Conservation (phyloP, 1,140 invertebrate genomes). For the Venustaconcha ellipsiformis region DNA sequence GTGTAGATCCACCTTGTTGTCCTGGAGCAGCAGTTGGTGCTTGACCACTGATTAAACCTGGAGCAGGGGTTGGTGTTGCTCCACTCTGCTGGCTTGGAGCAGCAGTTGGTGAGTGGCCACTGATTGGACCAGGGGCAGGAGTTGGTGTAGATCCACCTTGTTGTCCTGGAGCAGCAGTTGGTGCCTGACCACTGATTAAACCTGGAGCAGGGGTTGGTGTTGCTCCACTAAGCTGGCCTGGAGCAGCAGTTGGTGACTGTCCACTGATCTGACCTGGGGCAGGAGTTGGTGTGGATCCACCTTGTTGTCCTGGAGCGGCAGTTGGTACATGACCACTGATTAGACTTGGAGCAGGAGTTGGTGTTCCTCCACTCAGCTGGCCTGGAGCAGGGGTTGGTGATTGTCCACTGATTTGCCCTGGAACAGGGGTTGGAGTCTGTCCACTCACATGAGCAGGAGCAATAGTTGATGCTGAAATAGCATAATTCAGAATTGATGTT, state of each 20-base stretch:
- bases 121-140: background rate
- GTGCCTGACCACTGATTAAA: background rate
- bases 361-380: background rate
- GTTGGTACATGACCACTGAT: background rate
- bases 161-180: slow-evolving; percentile 12
- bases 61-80: background rate
- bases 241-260: slow-evolving; percentile 2
- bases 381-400: too few relatives aligned
- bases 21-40: slow-evolving; percentile 5
- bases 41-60: background rate
- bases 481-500: background rate
- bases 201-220: slow-evolving; percentile 14
- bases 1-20: too few relatives aligned
- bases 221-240: background rate
- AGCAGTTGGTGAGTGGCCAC: slow-evolving; percentile 12
- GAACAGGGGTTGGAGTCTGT: too few relatives aligned
- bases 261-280: background rate
- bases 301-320: slow-evolving; percentile 5
- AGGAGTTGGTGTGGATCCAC: slow-evolving; percentile 3
- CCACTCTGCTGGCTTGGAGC: background rate
- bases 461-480: background rate
- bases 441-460: background rate
- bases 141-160: slow-evolving; percentile 10
- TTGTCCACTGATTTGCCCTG: too few relatives aligned
- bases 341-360: slow-evolving; percentile 7